A percentile compares a stretch with the other conserved stretches of the same genome.
Conservation (phyloP, 2,888 invertebrate species). For the Mesochorus sp. region DNA sequence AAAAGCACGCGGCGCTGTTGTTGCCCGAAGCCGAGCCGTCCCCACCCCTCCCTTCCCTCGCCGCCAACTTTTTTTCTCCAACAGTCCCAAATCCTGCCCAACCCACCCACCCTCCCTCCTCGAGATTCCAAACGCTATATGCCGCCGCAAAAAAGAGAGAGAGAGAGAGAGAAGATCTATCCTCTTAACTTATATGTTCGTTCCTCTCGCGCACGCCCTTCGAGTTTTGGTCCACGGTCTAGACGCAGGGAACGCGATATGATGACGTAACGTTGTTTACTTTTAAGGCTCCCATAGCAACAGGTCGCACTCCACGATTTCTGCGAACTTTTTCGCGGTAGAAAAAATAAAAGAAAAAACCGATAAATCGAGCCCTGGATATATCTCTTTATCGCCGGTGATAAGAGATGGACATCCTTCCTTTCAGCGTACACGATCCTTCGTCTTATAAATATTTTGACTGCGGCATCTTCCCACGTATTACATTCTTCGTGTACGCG, state of each 20-base stretch:
- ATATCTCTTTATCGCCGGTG: no score
- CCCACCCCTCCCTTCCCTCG: not conserved
- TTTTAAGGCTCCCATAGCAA: conserved; percentile 78
- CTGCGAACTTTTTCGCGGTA: conserved; percentile 41
- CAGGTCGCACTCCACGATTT: conserved; percentile 74
- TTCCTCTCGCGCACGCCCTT: conserved; percentile 10
- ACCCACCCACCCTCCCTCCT: conserved; percentile 22
- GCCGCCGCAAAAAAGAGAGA: not conserved
- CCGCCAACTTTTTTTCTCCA: conserved; percentile 47
- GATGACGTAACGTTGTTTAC: conserved; percentile 80
- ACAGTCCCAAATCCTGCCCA: conserved; percentile 49
- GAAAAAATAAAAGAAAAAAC: conserved; percentile 38
- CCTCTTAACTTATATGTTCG: not conserved
- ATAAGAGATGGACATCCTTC: not conserved
- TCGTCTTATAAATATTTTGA: conserved; percentile 23
- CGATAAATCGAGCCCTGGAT: no score
- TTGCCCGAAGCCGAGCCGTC: conserved; percentile 13
- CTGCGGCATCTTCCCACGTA: conserved; percentile 25
- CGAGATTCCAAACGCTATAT: conserved; percentile 11
- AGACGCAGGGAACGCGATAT: conserved; percentile 43
- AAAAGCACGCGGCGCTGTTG: conserved; percentile 69
- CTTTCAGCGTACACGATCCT: not conserved
- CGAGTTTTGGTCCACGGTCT: conserved; percentile 41
- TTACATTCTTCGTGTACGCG: conserved; percentile 3
- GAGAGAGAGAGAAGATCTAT: not conserved